These are phyloP conservation scores for Deroplatys truncata DNA, from an alignment of 2,888 invertebrate species.

Conservation along the genomic window DNA sequence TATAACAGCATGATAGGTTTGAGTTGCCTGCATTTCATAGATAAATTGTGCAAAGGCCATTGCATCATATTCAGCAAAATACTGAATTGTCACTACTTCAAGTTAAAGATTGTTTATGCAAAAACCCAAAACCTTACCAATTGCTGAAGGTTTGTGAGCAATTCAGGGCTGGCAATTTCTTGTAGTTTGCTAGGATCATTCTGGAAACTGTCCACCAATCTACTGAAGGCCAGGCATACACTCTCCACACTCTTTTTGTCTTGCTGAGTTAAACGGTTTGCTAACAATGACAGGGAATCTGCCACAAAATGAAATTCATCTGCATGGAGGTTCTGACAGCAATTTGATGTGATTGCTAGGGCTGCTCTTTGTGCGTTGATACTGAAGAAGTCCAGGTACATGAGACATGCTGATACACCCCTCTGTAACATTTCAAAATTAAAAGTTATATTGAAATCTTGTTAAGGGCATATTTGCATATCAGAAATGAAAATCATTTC, in stretches of 20 bases:
- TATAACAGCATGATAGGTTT: too few relatives aligned
- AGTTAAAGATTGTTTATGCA: too few relatives aligned
- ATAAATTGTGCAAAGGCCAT: too few relatives aligned
- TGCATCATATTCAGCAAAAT: too few relatives aligned
- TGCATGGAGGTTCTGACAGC: slow-evolving; percentile 87
- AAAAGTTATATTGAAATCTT: background rate
- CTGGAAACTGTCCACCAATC: slow-evolving; percentile 95
- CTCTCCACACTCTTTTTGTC: slow-evolving; percentile 98
- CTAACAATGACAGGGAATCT: slow-evolving; percentile 81
- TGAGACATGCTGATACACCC: slow-evolving; percentile 93
- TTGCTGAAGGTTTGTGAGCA: slow-evolving; percentile 91
- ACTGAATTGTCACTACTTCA: too few relatives aligned
- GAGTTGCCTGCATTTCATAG: too few relatives aligned
- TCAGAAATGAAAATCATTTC: background rate
- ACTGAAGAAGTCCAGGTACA: slow-evolving; percentile 97
- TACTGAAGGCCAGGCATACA: slow-evolving; percentile 92
- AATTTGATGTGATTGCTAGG: slow-evolving; percentile 94
- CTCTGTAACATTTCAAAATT: slow-evolving; percentile 54
- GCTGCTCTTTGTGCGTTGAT: slow-evolving; percentile 97
- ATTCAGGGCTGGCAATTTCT: slow-evolving; percentile 88
- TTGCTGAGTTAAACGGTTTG: slow-evolving; percentile 57
- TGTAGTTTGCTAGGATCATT: slow-evolving; percentile 84
- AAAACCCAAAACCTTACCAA: slow-evolving; percentile 46
- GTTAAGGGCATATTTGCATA: too few relatives aligned
- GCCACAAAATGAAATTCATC: slow-evolving; percentile 93